Conservation (phyloP, 2,888 invertebrate species). For the Ecdyonurus torrentis region DNA sequence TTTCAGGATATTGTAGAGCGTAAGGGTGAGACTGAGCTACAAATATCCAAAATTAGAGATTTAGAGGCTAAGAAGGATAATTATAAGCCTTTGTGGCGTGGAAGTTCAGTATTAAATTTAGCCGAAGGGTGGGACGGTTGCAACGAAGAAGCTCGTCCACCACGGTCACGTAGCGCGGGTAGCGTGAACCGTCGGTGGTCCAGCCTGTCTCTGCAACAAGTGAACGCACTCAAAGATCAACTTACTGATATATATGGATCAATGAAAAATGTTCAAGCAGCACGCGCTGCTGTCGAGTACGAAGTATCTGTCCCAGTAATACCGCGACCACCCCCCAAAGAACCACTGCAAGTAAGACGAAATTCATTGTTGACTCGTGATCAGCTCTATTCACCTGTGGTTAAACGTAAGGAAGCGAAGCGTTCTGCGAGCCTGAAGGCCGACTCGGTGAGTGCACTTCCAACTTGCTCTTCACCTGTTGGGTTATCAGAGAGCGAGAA, state of each 20-base stretch:
- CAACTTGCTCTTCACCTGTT: conserved; percentile 24
- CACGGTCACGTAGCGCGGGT: conserved; percentile 25
- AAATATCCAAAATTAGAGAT: conserved; percentile 9
- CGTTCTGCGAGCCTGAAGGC: conserved; percentile 32
- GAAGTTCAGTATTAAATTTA: conserved; percentile 63
- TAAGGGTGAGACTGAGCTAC: conserved; percentile 21
- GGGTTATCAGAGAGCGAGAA: conserved; percentile 49
- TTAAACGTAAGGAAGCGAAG: conserved; percentile 22
- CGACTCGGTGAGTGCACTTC: conserved; percentile 38
- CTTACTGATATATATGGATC: conserved; percentile 64
- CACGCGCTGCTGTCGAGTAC: background rate
- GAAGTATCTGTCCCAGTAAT: background rate
- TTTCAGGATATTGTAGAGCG: conserved; percentile 43
- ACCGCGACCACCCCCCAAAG: background rate
- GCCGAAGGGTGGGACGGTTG: conserved; percentile 47
- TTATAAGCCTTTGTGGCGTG: conserved; percentile 70
- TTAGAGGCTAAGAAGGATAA: conserved; percentile 36
- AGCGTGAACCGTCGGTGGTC: conserved; percentile 65
- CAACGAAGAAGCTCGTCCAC: background rate
- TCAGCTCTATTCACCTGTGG: conserved; percentile 19
- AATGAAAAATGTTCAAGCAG: conserved; percentile 20
- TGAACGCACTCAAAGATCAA: conserved; percentile 60
- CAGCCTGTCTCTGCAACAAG: conserved; percentile 69
- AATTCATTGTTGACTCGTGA: conserved; percentile 26
- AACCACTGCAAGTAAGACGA: conserved; percentile 26